These are phyloP conservation scores for Apostichopus californicus DNA, from an alignment of 35 echinoderm and acorn worm species.

Conservation along the genomic window DNA sequence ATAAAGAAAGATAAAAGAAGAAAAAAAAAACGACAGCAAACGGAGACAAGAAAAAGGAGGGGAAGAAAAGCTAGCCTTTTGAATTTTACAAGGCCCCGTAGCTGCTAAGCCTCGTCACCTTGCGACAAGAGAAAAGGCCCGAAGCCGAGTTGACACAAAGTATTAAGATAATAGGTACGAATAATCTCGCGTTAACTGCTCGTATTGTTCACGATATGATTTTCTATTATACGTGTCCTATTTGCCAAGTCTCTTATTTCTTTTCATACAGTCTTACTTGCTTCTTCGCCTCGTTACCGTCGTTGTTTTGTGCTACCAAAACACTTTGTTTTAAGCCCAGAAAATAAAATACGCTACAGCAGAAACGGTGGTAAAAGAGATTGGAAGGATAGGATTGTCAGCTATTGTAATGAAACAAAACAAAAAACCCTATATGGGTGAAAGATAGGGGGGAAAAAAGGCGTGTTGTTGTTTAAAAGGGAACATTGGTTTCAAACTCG, in stretches of 20 bases:
- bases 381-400: neutral
- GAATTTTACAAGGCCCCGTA: slow-evolving; percentile 30
- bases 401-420: neutral
- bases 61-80: slow-evolving; percentile 13
- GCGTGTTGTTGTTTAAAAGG: neutral
- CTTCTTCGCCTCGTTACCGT: neutral
- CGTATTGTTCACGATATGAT: slow-evolving; percentile 22
- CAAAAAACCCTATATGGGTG: neutral
- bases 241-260: neutral
- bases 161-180: slow-evolving; percentile 45
- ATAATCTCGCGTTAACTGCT: slow-evolving; percentile 22
- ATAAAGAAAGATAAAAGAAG: neutral
- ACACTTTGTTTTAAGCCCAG: slow-evolving; percentile 29
- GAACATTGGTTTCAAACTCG: neutral
- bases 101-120: slow-evolving; percentile 39
- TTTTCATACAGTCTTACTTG: neutral
- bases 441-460: neutral
- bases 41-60: neutral
- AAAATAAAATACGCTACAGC: neutral
- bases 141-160: slow-evolving; percentile 43
- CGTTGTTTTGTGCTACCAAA: slow-evolving; percentile 17
- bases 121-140: slow-evolving; percentile 20
- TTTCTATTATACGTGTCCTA: neutral
- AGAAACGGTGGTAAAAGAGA: neutral
- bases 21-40: neutral